Percentiles rank a stretch among this genome's conserved stretches.
These are phyloP conservation scores for Tachina fera DNA, from an alignment of 2,888 invertebrate species.

Conservation along the genomic window DNA sequence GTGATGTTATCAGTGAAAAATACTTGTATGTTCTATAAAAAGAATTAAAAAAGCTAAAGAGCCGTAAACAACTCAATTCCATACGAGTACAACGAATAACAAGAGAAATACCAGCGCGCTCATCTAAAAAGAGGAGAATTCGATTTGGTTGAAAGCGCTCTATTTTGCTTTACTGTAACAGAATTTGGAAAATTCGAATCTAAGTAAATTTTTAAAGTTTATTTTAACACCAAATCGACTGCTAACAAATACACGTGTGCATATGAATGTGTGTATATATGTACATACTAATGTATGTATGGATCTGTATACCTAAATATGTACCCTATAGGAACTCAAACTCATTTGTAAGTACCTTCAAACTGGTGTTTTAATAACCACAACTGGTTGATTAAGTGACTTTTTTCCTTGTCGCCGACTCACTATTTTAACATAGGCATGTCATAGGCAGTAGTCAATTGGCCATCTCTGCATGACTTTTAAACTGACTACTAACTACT, in stretches of 20 bases:
- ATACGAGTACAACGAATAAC: not conserved
- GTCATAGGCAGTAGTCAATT: too few relatives aligned
- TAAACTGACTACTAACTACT: too few relatives aligned
- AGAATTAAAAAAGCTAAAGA: not conserved
- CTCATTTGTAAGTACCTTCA: too few relatives aligned
- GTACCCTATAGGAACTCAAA: not conserved
- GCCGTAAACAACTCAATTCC: conserved; percentile 2
- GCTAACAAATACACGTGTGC: not conserved
- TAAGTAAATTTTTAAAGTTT: conserved; percentile 32
- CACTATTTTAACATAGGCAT: too few relatives aligned
- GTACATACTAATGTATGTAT: not conserved
- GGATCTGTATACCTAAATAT: not conserved
- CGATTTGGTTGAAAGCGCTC: not conserved
- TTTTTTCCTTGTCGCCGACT: too few relatives aligned
- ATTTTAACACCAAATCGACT: not conserved
- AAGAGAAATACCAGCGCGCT: not conserved
- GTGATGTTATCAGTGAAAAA: conserved; percentile 23
- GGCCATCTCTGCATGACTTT: too few relatives aligned
- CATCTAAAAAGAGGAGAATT: not conserved
- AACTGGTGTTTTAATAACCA: too few relatives aligned
- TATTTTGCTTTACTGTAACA: not conserved
- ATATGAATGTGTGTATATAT: not conserved
- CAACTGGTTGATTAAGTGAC: too few relatives aligned
- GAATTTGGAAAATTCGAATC: conserved; percentile 9
- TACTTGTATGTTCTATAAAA: not conserved